A percentile compares a stretch with the other conserved stretches of the same genome.
Evolutionary conservation across 2,113 vertebrate species (phyloP).

Genomic region (Protomyctophum bolini): DNA sequence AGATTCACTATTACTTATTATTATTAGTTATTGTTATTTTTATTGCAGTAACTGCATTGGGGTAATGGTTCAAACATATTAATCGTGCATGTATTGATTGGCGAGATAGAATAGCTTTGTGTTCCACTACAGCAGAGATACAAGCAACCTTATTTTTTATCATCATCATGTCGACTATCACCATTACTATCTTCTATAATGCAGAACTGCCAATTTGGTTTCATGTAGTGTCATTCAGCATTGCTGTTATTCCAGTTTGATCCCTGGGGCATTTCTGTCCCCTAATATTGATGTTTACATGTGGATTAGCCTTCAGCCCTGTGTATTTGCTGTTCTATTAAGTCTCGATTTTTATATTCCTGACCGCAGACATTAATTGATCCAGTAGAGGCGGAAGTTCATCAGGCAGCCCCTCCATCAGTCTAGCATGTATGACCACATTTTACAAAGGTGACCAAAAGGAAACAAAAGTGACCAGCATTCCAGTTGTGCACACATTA

Average conservation of each 20-base stretch:
- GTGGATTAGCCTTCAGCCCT: constrained; percentile 40
- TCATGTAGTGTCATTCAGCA: constrained; percentile 23
- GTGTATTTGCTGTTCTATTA: constrained; percentile 42
- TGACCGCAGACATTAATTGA: constrained; percentile 52
- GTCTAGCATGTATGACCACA: constrained; percentile 34
- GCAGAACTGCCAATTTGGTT: neutral
- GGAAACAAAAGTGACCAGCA: constrained; percentile 21
- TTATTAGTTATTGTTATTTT: constrained; percentile 31
- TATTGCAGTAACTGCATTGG: constrained; percentile 29
- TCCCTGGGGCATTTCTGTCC: constrained; percentile 14
- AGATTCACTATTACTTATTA: constrained; percentile 53
- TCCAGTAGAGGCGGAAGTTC: constrained; percentile 48
- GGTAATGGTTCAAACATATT: constrained; percentile 35
- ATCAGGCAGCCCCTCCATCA: constrained; percentile 45
- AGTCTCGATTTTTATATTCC: constrained; percentile 46
- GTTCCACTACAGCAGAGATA: constrained; percentile 15
- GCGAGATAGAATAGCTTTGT: constrained; percentile 25
- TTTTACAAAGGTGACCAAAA: constrained; percentile 13
- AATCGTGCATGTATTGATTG: constrained; percentile 46
- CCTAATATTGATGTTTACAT: constrained; percentile 31
- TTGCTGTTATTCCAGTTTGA: constrained; percentile 17
- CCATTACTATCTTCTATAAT: constrained; percentile 25
- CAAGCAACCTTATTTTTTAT: constrained; percentile 25
- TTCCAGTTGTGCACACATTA: neutral
- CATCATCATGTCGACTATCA: constrained; percentile 33